Evolutionary conservation across 2,888 invertebrate genomes (phyloP).

Genomic region (Clistopyga incitator): DNA sequence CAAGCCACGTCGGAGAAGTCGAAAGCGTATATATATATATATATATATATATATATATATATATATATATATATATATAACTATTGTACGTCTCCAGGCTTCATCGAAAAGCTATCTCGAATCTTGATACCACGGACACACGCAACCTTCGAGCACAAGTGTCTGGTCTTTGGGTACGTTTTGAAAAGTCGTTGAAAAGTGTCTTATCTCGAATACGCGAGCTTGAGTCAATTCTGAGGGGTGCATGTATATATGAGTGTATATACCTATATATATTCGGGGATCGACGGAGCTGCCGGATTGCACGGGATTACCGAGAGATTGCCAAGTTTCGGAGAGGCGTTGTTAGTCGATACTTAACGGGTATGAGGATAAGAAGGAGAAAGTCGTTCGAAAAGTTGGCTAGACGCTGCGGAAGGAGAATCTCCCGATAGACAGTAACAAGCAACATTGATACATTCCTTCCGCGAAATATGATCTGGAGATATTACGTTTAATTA

Average conservation of each 20-base stretch:
- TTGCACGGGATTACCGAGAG: conserved; percentile 55
- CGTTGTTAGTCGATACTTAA: conserved; percentile 52
- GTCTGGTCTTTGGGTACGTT: neutral
- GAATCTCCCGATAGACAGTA: conserved; percentile 3
- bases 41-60: too few relatives aligned
- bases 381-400: conserved; percentile 52
- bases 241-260: neutral
- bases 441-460: conserved; percentile 17
- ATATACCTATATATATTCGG: conserved; percentile 17
- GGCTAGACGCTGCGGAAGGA: neutral
- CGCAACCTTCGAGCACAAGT: neutral
- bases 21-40: neutral
- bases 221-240: conserved; percentile 4
- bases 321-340: conserved; percentile 55
- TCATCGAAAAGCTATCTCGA: neutral
- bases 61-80: neutral
- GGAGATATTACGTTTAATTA: neutral
- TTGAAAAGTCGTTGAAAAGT: conserved; percentile 51
- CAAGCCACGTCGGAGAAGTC: neutral
- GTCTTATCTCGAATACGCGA: conserved; percentile 54
- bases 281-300: conserved; percentile 25
- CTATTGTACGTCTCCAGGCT: neutral
- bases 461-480: neutral
- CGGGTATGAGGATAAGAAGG: conserved; percentile 33
- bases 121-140: conserved; percentile 3